Evolutionary conservation across 2,888 invertebrate species (phyloP), one percentile per base, ranked within the genome.

Genomic region (Myopa tessellatipennis): DNA sequence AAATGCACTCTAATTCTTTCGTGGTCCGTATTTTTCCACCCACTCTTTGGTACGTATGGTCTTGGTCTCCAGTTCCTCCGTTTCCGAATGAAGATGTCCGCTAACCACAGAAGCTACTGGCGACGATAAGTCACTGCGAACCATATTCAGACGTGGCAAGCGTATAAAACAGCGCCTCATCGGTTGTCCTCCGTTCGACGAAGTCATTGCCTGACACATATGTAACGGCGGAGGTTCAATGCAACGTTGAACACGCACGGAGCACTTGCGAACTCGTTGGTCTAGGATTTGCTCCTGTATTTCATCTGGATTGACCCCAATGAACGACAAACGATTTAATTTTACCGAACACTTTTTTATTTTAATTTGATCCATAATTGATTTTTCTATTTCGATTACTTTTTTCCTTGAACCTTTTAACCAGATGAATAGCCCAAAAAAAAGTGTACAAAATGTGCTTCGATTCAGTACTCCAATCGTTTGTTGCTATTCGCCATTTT

Each of bases 111-210:
- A 87, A 18, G 80, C 82, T 70, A 86, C 84, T 0, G 87, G 86
- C 1, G 80, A 83, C 5, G 85, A 82, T 4, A 83, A 73, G 52
- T 87, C 87, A 34, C 82, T 85, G 74, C 83, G 84, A 0, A 81
- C 82, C 16, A 81, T 67, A 10, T 87, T 85, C 5, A 85, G 65
- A 0, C 85, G 82, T 14, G 87, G 86, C 6, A 85, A 79, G 5
- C 87, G 83, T 4, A 85, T 86, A 74, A 83, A 82, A 65, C 85
- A 87, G 0, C 82, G 84, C 4, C 85, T 82, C 1, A 78, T 78
- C 5, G 77, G 80, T 26, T 83, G 80, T 5, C 80, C 78, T 26
- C 67, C 74, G 12, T 6, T 38, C 45, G 58, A 4, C 18, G 77
- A 14, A 4, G 77, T 26, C 0, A 45, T 26, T 8, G 50, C 55